Percentiles rank a stretch among this genome's conserved stretches.
Conservation (phyloP, 2,888 invertebrate species). For the Eupithecia inturbata region DNA sequence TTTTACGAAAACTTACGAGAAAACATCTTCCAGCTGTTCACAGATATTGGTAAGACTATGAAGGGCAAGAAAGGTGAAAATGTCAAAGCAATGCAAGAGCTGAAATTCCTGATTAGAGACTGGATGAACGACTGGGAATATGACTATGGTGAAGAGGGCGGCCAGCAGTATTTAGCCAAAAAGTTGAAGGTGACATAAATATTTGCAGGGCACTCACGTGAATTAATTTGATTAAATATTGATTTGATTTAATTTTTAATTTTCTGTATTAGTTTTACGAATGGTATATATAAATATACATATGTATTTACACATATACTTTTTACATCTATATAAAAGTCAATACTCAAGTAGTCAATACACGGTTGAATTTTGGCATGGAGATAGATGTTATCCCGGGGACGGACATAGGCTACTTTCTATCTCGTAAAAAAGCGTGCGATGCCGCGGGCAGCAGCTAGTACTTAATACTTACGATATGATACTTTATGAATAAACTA, state of each 20-base stretch:
- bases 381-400: too few species aligned
- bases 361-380: too few species aligned
- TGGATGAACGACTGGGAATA: constrained; percentile 98
- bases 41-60: constrained; percentile 95
- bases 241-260: too few species aligned
- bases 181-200: constrained; percentile 87
- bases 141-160: constrained; percentile 93
- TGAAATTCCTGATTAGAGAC: constrained; percentile 94
- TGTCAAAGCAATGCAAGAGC: constrained; percentile 92
- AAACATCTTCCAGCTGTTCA: constrained; percentile 82
- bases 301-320: too few species aligned
- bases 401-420: too few species aligned
- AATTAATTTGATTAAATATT: background rate
- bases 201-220: background rate
- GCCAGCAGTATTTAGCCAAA: constrained; percentile 91
- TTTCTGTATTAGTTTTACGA: too few species aligned
- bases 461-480: background rate
- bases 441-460: too few species aligned
- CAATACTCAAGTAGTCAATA: too few species aligned
- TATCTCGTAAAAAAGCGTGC: too few species aligned
- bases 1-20: too few species aligned
- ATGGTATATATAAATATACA: too few species aligned
- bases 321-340: too few species aligned
- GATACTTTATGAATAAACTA: background rate
- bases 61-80: constrained; percentile 88